These are phyloP conservation scores for Drosophila paulistorum DNA, from an alignment of 1,140 invertebrate species.

Conservation along the genomic window DNA sequence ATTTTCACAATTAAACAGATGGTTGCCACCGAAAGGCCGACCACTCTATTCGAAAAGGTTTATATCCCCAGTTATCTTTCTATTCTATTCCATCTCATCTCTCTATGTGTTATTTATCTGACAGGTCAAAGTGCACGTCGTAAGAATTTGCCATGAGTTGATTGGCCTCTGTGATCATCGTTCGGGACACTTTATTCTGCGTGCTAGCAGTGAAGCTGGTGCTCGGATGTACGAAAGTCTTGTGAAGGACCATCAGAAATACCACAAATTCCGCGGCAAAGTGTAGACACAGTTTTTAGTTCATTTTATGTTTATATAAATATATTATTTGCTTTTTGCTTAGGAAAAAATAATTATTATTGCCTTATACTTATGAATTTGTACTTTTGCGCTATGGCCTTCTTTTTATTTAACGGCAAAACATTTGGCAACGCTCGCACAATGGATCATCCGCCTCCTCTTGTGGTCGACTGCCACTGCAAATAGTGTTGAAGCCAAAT, in stretches of 20 bases:
- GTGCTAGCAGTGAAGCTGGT: conserved; percentile 75
- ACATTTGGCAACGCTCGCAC: conserved; percentile 67
- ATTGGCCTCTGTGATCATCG: conserved; percentile 79
- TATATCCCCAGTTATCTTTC: neutral
- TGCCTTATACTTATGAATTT: conserved; percentile 21
- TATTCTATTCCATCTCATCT: neutral
- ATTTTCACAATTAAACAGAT: conserved; percentile 76
- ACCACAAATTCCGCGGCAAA: conserved; percentile 80
- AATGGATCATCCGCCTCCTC: conserved; percentile 50
- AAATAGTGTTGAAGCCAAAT: neutral
- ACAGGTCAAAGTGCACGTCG: conserved; percentile 76
- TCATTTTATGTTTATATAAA: conserved; percentile 2
- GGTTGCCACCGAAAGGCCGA: conserved; percentile 69
- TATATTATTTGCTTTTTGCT: neutral
- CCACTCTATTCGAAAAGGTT: conserved; percentile 77
- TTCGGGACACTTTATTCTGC: conserved; percentile 75
- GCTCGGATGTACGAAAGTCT: conserved; percentile 68
- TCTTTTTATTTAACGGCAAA: conserved; percentile 20
- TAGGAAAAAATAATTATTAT: neutral
- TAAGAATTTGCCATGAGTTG: conserved; percentile 74
- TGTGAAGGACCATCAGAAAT: conserved; percentile 77
- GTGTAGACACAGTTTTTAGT: conserved; percentile 51
- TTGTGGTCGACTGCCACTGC: conserved; percentile 43
- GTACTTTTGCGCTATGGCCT: conserved; percentile 4
- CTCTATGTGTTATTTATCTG: neutral